A percentile compares a stretch with the other conserved stretches of the same genome.
phyloP scores from a whole-genome alignment of 37 sponge, comb jelly and placozoan genomes.

The Theonella swinhoei region DNA sequence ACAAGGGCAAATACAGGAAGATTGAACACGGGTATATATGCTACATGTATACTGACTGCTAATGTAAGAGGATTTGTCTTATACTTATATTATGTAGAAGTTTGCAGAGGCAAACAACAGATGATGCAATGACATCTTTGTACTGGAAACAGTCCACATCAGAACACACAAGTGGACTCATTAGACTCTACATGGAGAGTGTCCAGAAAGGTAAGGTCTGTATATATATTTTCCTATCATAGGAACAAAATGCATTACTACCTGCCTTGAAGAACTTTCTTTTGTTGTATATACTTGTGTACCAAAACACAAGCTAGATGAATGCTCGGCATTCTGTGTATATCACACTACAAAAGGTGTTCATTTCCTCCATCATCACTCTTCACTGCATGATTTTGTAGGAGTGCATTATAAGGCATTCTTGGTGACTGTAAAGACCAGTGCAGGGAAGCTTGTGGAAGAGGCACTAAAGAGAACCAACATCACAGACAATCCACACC shows the following conservation, averaged over 20 bases:
- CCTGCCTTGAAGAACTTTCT: too few relatives aligned
- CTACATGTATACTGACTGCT: too few relatives aligned
- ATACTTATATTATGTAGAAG: not conserved
- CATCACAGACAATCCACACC: slow-evolving; percentile 49
- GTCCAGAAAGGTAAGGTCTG: slow-evolving; percentile 34
- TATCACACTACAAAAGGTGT: not conserved
- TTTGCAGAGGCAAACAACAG: not conserved
- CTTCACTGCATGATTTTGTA: not conserved
- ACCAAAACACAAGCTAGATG: too few relatives aligned
- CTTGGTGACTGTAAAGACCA: slow-evolving; percentile 23
- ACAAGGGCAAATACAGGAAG: not conserved
- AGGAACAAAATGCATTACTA: not conserved
- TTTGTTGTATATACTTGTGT: too few relatives aligned
- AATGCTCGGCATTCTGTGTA: too few relatives aligned
- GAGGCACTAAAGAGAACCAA: slow-evolving; percentile 54
- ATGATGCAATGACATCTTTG: not conserved
- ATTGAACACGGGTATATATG: not conserved
- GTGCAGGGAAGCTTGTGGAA: slow-evolving; percentile 46
- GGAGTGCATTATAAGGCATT: slow-evolving; percentile 64
- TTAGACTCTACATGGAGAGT: slow-evolving; percentile 63
- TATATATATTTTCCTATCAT: too few relatives aligned
- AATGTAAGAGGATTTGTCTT: not conserved
- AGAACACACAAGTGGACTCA: slow-evolving; percentile 10
- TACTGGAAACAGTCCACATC: not conserved
- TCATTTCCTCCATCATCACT: not conserved